Percentiles rank a stretch among this genome's conserved stretches.
Conservation (phyloP, 1,140 invertebrate species). For the Sycophaga agraensis region DNA sequence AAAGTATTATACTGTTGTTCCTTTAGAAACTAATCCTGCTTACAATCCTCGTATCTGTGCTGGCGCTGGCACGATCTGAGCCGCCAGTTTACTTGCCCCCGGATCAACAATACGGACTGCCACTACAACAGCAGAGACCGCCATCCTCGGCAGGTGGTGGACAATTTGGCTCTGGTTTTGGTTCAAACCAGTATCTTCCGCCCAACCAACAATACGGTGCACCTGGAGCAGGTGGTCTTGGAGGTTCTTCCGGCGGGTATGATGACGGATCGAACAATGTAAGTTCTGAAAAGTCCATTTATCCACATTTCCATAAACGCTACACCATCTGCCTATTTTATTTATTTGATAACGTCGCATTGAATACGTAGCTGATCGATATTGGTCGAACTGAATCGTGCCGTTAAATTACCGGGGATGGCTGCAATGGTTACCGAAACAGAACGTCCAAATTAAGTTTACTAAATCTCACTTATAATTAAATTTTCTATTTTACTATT, state of each 20-base stretch:
- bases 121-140: slow-evolving; percentile 27
- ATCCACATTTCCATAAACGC: too few relatives aligned
- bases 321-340: too few relatives aligned
- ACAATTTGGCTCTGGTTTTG: slow-evolving; percentile 30
- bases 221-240: neutral
- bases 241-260: slow-evolving; percentile 33
- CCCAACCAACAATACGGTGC: slow-evolving; percentile 41
- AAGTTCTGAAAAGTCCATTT: too few relatives aligned
- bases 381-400: too few relatives aligned
- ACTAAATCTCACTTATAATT: too few relatives aligned
- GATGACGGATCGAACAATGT: slow-evolving; percentile 54
- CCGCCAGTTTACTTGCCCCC: slow-evolving; percentile 59
- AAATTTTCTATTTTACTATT: too few relatives aligned
- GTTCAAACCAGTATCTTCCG: slow-evolving; percentile 61
- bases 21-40: slow-evolving; percentile 35
- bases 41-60: slow-evolving; percentile 35
- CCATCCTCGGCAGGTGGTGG: slow-evolving; percentile 23
- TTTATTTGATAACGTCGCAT: too few relatives aligned
- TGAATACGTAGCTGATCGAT: too few relatives aligned
- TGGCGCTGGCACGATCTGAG: slow-evolving; percentile 38
- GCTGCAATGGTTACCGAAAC: too few relatives aligned
- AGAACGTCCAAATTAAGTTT: too few relatives aligned
- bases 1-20: too few relatives aligned
- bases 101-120: slow-evolving; percentile 49
- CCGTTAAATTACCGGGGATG: too few relatives aligned